Evolutionary conservation across 2,797 vertebrate genomes (phyloP), one percentile per base, ranked within the genome.

Genomic region (Hydrolagus colliei): DNA sequence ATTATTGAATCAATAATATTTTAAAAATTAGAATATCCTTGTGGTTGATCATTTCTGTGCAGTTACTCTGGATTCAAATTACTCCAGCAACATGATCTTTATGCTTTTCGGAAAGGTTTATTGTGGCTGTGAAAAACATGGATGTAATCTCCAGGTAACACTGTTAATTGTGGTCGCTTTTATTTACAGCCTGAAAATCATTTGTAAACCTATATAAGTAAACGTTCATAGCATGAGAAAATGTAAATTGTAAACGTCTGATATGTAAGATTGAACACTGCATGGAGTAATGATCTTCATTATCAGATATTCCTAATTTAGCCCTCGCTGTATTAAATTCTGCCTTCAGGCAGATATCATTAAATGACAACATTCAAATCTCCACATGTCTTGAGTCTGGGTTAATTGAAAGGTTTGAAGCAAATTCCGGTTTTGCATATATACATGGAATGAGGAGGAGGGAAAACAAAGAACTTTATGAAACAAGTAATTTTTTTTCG

Each of bases 291-390:
- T 77, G 75, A 77, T 20, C 52, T 77, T 77, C 41, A 77, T 61
- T 77, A 61, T 1, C 52, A 61, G n/a, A 41, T 16, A 77, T 77
- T 61, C 18, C 9, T 16, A 77, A 20, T 77, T 77, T n/a, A 61
- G 75, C 75, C 10, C 7, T 61, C 61, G 59, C 52, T 11, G 74
- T 76, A 61, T 61, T 77, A 77, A 61, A 77, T 77, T 77, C 52
- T 77, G 75, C 52, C 75, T 52, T 77, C 75, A 77, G 52, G 75
- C 75, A 77, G 41, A 77, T 16, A 10, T 77, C 52, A n/a, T 61
- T 61, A 77, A 77, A 77, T 77, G 9, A 77, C 74, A 76, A 76
- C 75, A 77, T 77, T 61, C 59, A 52, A 77, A 22, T 77, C 61
- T 77, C 41, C 75, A 77, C 52, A 77, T 11, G 41, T 77, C 41